Conservation (phyloP, 2,888 invertebrate genomes). For the Creontiades dilutus region DNA sequence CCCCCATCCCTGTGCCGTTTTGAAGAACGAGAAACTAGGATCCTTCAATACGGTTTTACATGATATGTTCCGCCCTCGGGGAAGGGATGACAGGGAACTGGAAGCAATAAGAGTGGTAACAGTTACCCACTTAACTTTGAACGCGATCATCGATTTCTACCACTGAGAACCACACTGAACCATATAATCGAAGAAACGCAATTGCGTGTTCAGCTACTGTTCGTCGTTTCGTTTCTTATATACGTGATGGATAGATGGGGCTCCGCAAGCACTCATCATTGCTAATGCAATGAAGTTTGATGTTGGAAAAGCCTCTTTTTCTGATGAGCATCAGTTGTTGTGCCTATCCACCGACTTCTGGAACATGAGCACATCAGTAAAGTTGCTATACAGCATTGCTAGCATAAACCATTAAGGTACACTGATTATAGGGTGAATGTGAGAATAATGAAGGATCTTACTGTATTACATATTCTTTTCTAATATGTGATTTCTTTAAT, state of each 20-base stretch:
- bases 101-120: slow-evolving; percentile 54
- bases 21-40: slow-evolving; percentile 56
- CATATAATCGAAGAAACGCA: slow-evolving; percentile 50
- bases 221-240: not conserved
- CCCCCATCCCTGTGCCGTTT: not conserved
- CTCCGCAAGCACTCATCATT: not conserved
- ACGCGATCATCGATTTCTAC: slow-evolving; percentile 51
- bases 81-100: slow-evolving; percentile 24
- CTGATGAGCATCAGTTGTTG: not conserved
- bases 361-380: too few relatives aligned
- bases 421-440: too few relatives aligned
- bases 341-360: too few relatives aligned
- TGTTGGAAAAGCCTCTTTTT: not conserved
- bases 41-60: slow-evolving; percentile 49
- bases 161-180: not conserved
- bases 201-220: slow-evolving; percentile 28
- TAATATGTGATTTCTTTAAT: too few relatives aligned
- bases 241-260: not conserved
- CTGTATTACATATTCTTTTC: too few relatives aligned
- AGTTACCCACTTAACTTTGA: slow-evolving; percentile 54
- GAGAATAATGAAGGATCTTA: too few relatives aligned
- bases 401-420: too few relatives aligned
- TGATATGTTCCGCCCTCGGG: not conserved
- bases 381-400: too few relatives aligned
- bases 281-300: not conserved